Evolutionary conservation across 2,888 invertebrate species (phyloP).

Genomic region (Druceiella hillmani): DNA sequence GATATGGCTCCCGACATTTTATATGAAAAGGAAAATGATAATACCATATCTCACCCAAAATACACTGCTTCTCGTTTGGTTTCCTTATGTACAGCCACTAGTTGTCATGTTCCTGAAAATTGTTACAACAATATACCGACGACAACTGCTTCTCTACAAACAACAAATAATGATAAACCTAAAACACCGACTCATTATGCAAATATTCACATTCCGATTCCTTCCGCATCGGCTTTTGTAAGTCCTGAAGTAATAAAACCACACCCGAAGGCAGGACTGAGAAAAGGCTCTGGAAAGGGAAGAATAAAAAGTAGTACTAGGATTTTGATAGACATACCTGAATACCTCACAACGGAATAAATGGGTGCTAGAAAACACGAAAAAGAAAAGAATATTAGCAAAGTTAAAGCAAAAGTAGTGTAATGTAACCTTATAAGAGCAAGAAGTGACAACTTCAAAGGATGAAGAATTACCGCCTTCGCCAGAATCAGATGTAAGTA

Average conservation of each 20-base stretch:
- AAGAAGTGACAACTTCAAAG: too few species aligned
- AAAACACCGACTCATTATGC: too few species aligned
- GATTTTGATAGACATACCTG: constrained; percentile 25
- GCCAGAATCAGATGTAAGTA: too few species aligned
- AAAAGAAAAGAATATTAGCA: constrained; percentile 10
- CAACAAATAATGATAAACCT: constrained; percentile 6
- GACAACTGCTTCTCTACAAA: constrained; percentile 2
- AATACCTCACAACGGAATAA: constrained; percentile 18
- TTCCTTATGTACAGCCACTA: too few species aligned
- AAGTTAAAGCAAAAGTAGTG: too few species aligned
- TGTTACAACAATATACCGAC: constrained; percentile 1
- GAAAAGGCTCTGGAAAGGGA: constrained; percentile 18
- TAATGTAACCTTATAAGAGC: too few species aligned
- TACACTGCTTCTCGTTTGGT: too few species aligned
- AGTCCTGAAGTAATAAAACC: constrained; percentile 22
- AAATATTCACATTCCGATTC: neutral
- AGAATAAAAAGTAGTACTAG: constrained; percentile 17
- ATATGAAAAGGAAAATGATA: too few species aligned
- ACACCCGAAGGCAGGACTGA: constrained; percentile 20
- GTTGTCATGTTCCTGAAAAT: too few species aligned
- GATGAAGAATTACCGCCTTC: too few species aligned
- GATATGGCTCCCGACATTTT: too few species aligned
- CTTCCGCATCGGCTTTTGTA: constrained; percentile 5
- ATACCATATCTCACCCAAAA: too few species aligned
- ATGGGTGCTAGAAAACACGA: constrained; percentile 12